Conservation (phyloP, 1,140 invertebrate genomes). For the Caenorhabditis tropicalis region DNA sequence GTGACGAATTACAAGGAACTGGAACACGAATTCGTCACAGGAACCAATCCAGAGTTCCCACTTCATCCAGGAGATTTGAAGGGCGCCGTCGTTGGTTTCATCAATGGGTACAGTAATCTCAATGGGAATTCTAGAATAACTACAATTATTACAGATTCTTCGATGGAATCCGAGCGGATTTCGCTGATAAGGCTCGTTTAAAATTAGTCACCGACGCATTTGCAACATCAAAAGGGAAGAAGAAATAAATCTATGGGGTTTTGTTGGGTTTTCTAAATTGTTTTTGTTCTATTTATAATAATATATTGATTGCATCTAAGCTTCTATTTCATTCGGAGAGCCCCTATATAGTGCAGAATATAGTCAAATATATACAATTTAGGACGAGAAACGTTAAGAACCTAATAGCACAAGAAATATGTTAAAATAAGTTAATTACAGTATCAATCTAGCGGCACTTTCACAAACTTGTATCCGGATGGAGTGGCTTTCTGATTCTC, state of each 20-base stretch:
- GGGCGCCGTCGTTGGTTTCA: slow-evolving; percentile 47
- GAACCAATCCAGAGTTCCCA: slow-evolving; percentile 41
- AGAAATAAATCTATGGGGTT: slow-evolving; percentile 55
- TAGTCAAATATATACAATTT: no score
- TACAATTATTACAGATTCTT: slow-evolving; percentile 45
- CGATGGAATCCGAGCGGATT: slow-evolving; percentile 50
- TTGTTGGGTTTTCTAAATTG: background rate
- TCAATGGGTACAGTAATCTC: slow-evolving; percentile 46
- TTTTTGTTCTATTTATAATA: background rate
- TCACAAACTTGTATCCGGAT: no score
- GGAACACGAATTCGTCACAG: slow-evolving; percentile 56
- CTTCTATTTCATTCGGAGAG: no score
- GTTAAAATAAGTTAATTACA: no score
- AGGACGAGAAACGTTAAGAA: no score
- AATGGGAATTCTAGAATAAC: background rate
- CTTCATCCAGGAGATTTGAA: slow-evolving; percentile 69
- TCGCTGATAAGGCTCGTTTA: slow-evolving; percentile 44
- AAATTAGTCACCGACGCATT: slow-evolving; percentile 57
- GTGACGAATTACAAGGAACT: slow-evolving; percentile 58
- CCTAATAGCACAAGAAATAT: no score
- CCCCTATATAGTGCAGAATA: no score
- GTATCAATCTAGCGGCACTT: no score
- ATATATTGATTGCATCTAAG: no score
- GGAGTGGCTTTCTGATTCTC: no score
- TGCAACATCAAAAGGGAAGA: slow-evolving; percentile 52